These are phyloP conservation scores for Cydia amplana DNA, from an alignment of 1,140 invertebrate species.

Conservation along the genomic window DNA sequence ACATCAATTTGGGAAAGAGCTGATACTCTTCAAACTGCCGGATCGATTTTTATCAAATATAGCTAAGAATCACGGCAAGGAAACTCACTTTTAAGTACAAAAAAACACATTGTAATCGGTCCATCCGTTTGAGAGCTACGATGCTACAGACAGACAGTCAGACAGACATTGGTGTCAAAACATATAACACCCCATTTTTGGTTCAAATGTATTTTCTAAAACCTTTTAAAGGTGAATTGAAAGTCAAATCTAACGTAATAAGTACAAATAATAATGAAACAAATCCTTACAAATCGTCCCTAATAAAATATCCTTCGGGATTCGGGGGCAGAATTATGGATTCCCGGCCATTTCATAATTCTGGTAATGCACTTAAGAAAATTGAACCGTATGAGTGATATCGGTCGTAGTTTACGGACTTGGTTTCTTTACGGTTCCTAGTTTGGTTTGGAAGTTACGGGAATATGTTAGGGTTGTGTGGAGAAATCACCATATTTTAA, in stretches of 20 bases:
- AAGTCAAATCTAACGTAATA: neutral
- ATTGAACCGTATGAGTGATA: slow-evolving; percentile 45
- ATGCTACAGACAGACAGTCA: no score
- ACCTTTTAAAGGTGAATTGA: neutral
- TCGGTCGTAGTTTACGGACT: neutral
- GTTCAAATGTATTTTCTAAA: neutral
- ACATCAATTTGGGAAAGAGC: no score
- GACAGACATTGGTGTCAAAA: no score
- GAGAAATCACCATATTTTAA: no score
- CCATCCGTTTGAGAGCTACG: no score
- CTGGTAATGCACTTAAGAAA: slow-evolving; percentile 57
- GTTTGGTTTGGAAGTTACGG: neutral
- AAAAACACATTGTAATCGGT: no score
- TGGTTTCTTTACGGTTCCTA: neutral
- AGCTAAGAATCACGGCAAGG: no score
- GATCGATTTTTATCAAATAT: no score
- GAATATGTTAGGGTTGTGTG: neutral
- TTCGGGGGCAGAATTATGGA: slow-evolving; percentile 40
- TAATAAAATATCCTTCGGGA: slow-evolving; percentile 25
- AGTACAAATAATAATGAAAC: slow-evolving; percentile 38
- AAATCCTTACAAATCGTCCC: slow-evolving; percentile 34
- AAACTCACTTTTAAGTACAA: no score
- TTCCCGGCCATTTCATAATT: slow-evolving; percentile 44
- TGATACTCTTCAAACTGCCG: no score
- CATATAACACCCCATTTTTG: no score